Evolutionary conservation across 2,888 invertebrate species (phyloP), one percentile per base, ranked within the genome.

Genomic region (Rosalia funebris): DNA sequence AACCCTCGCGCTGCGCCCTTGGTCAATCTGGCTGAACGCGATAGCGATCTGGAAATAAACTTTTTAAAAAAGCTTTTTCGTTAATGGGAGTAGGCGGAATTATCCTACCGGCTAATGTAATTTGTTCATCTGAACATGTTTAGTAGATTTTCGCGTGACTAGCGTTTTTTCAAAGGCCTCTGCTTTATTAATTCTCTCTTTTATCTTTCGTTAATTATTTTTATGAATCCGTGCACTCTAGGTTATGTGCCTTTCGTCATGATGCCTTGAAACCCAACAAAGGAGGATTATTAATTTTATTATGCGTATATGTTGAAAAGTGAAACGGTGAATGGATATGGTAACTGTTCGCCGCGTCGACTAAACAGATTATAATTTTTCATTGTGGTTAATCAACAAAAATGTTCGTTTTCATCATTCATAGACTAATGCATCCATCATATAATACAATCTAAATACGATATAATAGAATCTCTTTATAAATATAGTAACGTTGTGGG

Each of bases 51-150:
- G 59, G 53, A 52, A 50, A 56, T 36, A 68, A 71, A 75, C 69
- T 76, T 77, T 77, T 72, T 73, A 75, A 77, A 71, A 80, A 80
- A 79, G 77, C 79, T 79, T 79, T 80, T 79, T 79, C 76, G 79
- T 78, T 81, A 80, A 81, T 81, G 79, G 79, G 78, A 78, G 78
- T 76, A 76, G 76, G 74, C 73, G 74, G 78, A 77, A 78, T 79
- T 75, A 78, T 78, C 75, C 75, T 71, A 71, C 68, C 70, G 73
- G 78, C 79, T 80, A 80, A 81, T 80, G 81, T 81, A 79, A 80
- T 81, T 80, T 79, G 79, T 78, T 80, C 79, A 77, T 79, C 76
- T 78, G 78, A 77, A 80, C 80, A 79, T 79, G 78, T 80, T 80
- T 80, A 80, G 80, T 80, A 76, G 76, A 77, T 74, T 78, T 78